Evolutionary conservation across 2,888 invertebrate genomes (phyloP).

Genomic region (Drosophila formosana): DNA sequence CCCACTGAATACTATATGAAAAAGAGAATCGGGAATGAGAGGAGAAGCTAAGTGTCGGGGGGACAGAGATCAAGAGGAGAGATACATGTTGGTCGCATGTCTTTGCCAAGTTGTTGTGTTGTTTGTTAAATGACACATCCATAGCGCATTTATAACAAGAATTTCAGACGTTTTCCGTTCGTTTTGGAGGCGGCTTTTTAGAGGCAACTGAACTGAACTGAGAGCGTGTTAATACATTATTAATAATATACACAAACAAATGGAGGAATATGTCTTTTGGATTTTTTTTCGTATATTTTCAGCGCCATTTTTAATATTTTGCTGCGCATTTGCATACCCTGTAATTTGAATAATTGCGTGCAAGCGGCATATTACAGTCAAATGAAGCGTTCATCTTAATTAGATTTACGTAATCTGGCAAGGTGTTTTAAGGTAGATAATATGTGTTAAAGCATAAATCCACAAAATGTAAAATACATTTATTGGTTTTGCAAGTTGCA

Average conservation of each 20-base stretch:
- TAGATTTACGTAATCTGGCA: not conserved
- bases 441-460: not conserved
- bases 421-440: not conserved
- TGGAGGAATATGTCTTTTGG: conserved; percentile 49
- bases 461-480: not conserved
- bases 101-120: conserved; percentile 46
- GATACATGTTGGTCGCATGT: conserved; percentile 64
- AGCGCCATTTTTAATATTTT: conserved; percentile 39
- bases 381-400: not conserved
- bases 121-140: conserved; percentile 70
- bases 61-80: conserved; percentile 30
- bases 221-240: conserved; percentile 76
- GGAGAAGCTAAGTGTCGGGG: conserved; percentile 1
- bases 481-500: not conserved
- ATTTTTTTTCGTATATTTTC: conserved; percentile 27
- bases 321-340: conserved; percentile 39
- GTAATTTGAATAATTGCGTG: not conserved
- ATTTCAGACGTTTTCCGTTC: conserved; percentile 44
- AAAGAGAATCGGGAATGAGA: conserved; percentile 19
- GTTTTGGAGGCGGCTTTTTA: conserved; percentile 28
- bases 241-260: conserved; percentile 66
- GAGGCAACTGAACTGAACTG: conserved; percentile 14
- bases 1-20: conserved; percentile 36
- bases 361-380: not conserved
- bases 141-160: conserved; percentile 63